Percentiles rank a stretch among this genome's conserved stretches.
Conservation (phyloP, 2,797 vertebrate species). For the Gambelia wislizenii region DNA sequence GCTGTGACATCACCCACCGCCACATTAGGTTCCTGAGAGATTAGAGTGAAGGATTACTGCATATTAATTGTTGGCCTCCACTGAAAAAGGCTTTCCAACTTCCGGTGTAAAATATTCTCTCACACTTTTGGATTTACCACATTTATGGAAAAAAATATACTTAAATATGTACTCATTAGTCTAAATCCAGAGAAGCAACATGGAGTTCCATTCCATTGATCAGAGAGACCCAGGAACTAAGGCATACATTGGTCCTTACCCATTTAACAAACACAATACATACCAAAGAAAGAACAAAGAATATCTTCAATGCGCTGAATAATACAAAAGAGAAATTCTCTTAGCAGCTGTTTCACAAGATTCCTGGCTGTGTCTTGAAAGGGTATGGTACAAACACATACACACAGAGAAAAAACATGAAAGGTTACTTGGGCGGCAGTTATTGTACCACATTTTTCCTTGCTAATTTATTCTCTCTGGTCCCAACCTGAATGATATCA, state of each 20-base stretch:
- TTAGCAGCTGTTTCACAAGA: conserved; percentile 45
- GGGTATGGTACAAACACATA: conserved; percentile 25
- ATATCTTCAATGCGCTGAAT: conserved; percentile 10
- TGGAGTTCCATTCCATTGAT: background rate
- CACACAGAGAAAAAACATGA: conserved; percentile 42
- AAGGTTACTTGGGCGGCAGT: conserved; percentile 45
- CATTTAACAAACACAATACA: conserved; percentile 26
- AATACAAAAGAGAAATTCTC: conserved; percentile 58
- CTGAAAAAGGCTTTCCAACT: no score
- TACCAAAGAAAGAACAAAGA: background rate
- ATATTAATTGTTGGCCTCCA: no score
- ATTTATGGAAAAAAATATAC: background rate
- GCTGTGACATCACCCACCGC: background rate
- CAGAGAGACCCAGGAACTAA: background rate
- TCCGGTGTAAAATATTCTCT: background rate
- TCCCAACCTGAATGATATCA: conserved; percentile 58
- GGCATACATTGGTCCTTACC: conserved; percentile 21
- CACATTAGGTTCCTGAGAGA: background rate
- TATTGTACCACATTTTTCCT: conserved; percentile 48
- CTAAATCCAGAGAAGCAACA: background rate
- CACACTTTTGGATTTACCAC: background rate
- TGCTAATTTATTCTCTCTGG: conserved; percentile 72
- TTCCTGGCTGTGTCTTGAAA: conserved; percentile 38
- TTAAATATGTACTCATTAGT: background rate
- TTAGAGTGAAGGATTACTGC: no score